Evolutionary conservation across 2,113 vertebrate genomes (phyloP), one percentile per base, ranked within the genome.

Genomic region (Haemorhous mexicanus): DNA sequence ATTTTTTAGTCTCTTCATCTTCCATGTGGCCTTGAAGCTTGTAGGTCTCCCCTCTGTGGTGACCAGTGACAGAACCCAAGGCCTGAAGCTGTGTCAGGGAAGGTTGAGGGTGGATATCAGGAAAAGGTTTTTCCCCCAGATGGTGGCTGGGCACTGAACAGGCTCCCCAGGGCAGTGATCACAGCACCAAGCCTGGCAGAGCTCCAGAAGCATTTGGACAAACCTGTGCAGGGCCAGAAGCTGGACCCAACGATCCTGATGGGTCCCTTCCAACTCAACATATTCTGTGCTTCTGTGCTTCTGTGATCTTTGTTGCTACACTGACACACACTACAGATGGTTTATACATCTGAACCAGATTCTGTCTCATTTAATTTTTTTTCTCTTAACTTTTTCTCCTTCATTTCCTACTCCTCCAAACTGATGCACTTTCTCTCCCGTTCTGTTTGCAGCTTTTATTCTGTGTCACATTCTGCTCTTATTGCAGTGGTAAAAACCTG

Each of bases 381-480:
- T 78, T 61, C 73, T 62, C 55, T 77, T 47, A 73, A 73, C 58
- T 70, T 91, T 59, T 89, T 74, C 64, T 87, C 52, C 53, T 84
- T 87, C 61, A 28, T 93, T 87, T 93, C 75, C 76, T 55, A 17
- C 93, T 96, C 76, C 55, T 88, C 68, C 86, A 84, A 93, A 84
- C 16, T 11, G 53, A 50, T 78, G 68, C 77, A 62, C 83, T 80
- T 80, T 77, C 4, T 0, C 39, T 95, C 76, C 50, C 64, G 1
- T 87, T 91, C 62, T 92, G 76, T 92, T 94, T 62, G 68, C 85
- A 88, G 63, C 49, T 93, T 66, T 67, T 13, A 16, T n/a, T n/a
- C n/a, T 67, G 72, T 1, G 0, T 74, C 55, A 86, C 83, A 43
- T 78, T 96, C 83, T 93, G 83, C 80, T 86, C 79, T 62, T 47